Evolutionary conservation across 2,797 vertebrate genomes (phyloP), one percentile per base, ranked within the genome.

Genomic region (Spheniscus humboldti): DNA sequence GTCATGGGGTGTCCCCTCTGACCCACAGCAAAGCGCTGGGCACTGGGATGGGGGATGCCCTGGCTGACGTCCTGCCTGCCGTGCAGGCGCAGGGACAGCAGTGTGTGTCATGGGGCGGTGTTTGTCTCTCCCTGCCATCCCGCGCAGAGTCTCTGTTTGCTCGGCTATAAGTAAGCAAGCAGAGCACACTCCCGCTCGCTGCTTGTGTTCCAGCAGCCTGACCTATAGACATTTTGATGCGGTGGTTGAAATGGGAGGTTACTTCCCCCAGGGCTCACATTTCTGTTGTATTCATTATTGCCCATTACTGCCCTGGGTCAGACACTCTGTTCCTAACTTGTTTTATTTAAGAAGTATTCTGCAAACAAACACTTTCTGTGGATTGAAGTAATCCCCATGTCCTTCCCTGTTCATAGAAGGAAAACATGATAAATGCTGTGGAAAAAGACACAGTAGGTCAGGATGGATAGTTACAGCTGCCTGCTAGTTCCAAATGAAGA

Each of bases 171-270:
- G 66, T 6, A 11, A 35, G 50, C 37, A 22, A 35, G 53, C 59
- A 1, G 10, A 41, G 74, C 37, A 1, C 9, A 1, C 60, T 24
- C 7, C 3, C 2, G n/a, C 30, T 45, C 9, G 37, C 33, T 64
- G n/a, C 30, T 20, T 1, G 12, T 6, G 33, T 48, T 57, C 9
- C 11, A 3, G 48, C 77, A 60, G 62, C 52, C 81, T 50, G 63
- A 31, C n/a, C 63, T 39, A 4, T 13, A 22, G 52, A 27, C 11
- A 2, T 39, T n/a, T 19, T 20, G 64, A 15, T 41, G 47, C 2
- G 2, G 13, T 15, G 48, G 24, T n/a, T 39, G 63, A 9, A 62
- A 45, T 12, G 43, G 53, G 56, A 55, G 67, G 52, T 30, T 52
- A 6, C 19, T 37, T 83, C 59, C 86, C 43, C 11, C 59, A 7